Evolutionary conservation across 2,113 vertebrate genomes (phyloP), one percentile per base, ranked within the genome.

Genomic region (Rousettus leschenaultii): DNA sequence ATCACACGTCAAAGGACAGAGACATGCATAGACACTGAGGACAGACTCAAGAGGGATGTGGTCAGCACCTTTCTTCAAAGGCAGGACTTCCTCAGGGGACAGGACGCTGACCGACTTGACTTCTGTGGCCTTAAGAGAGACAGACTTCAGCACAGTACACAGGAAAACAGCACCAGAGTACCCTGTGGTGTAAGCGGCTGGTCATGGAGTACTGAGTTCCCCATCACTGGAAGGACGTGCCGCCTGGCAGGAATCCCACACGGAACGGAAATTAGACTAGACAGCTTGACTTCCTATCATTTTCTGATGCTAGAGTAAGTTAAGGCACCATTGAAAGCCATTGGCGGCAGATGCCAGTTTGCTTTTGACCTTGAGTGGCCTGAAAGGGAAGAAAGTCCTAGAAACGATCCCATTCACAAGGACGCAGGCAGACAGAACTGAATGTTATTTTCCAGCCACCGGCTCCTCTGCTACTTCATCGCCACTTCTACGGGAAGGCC

Each of bases 401-500:
- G 84, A 70, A 82, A 38, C 30, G 22, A 24, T 5, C 8, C 22
- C 12, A 2, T 12, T 15, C 22, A 8, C 0, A 3, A 40, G 61
- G 35, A 8, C 30, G 13, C 0, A 9, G 9, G 63, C 30, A 92
- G 86, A 65, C 43, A 65, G 74, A 85, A 74, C 0, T 30, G 26
- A 33, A n/a, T 5, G 15, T 63, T 61, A 40, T 91, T 83, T 91
- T 18, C 73, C 53, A 93, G 65, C 7, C 9, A 5, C 40, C 5
- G 0, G 14, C 30, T 12, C 3, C 0, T 48, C 51, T 24, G 26
- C 48, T 48, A 35, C 19, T 61, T 43, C 73, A 53, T 0, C n/a
- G 38, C 88, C 26, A 45, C 66, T 73, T 77, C 92, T 88, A 61
- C 3, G 40, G 51, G 53, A 91, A 85, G 91, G 80, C 94, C 33